Percentiles rank a stretch among this genome's conserved stretches.
Conservation (phyloP, 2,888 invertebrate species). For the Gnatocerus cornutus region DNA sequence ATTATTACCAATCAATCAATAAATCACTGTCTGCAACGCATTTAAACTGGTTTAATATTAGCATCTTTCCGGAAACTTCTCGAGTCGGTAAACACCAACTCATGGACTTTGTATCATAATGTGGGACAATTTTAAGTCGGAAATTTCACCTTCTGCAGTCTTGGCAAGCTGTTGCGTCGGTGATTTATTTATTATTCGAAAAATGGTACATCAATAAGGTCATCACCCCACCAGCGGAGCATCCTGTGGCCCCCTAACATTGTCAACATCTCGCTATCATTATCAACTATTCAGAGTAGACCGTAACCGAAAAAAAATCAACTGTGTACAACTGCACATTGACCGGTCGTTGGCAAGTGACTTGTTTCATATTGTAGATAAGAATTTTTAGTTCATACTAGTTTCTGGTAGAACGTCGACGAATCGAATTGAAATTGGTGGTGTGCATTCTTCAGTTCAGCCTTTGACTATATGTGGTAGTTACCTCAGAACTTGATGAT, state of each 20-base stretch:
- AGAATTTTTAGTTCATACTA: slow-evolving; percentile 49
- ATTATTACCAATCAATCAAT: too few relatives aligned
- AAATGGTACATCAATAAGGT: slow-evolving; percentile 24
- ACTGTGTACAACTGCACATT: slow-evolving; percentile 30
- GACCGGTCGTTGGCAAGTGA: slow-evolving; percentile 51
- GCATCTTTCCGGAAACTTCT: too few relatives aligned
- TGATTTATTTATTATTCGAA: slow-evolving; percentile 29
- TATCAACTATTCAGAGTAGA: slow-evolving; percentile 1
- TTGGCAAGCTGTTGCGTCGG: slow-evolving; percentile 12
- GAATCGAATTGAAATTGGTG: slow-evolving; percentile 21
- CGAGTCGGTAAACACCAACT: neutral
- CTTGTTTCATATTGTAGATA: slow-evolving; percentile 37
- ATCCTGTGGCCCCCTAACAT: slow-evolving; percentile 3
- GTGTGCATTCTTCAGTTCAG: slow-evolving; percentile 20
- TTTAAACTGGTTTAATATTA: too few relatives aligned
- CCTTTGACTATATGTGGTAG: slow-evolving; percentile 1
- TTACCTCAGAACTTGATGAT: slow-evolving; percentile 24
- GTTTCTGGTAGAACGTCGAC: slow-evolving; percentile 24
- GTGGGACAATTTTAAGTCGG: too few relatives aligned
- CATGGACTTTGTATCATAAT: neutral
- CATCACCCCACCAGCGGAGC: slow-evolving; percentile 12
- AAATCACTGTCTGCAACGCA: too few relatives aligned
- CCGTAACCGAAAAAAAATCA: slow-evolving; percentile 25
- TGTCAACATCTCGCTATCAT: slow-evolving; percentile 22
- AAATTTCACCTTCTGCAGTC: slow-evolving; percentile 13